These are phyloP conservation scores for Pandemis cinnamomeana DNA, from an alignment of 2,888 invertebrate species.

Conservation along the genomic window DNA sequence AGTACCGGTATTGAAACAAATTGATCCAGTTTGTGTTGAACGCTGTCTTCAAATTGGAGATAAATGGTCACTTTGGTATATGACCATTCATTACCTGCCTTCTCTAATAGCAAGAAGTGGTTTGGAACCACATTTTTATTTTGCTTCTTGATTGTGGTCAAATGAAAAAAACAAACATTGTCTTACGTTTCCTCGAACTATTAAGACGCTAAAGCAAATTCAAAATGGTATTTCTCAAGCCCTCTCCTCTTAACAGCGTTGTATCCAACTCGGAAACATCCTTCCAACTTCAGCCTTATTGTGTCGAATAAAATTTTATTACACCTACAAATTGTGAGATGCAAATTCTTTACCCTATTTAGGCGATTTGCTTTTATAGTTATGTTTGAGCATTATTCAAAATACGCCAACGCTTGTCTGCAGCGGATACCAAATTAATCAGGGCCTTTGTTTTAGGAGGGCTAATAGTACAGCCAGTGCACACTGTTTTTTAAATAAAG, in stretches of 20 bases:
- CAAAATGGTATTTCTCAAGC: slow-evolving; percentile 1
- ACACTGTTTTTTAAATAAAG: too few relatives aligned
- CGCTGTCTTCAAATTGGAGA: too few relatives aligned
- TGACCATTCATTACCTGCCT: too few relatives aligned
- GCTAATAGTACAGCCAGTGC: not conserved
- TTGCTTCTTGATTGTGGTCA: too few relatives aligned
- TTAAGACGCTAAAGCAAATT: too few relatives aligned
- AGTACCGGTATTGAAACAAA: too few relatives aligned
- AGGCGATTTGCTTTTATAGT: slow-evolving; percentile 30
- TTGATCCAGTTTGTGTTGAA: too few relatives aligned
- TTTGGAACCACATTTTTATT: too few relatives aligned
- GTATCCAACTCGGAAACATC: slow-evolving; percentile 13
- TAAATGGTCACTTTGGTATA: too few relatives aligned
- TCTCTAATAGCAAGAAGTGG: too few relatives aligned
- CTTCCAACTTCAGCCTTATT: slow-evolving; percentile 26
- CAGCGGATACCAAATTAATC: not conserved
- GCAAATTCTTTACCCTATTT: slow-evolving; percentile 36
- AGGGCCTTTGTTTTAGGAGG: not conserved
- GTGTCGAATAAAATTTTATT: slow-evolving; percentile 38
- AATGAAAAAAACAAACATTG: too few relatives aligned
- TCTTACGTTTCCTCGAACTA: too few relatives aligned
- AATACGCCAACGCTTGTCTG: slow-evolving; percentile 1
- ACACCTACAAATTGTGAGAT: slow-evolving; percentile 39
- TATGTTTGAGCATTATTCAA: slow-evolving; percentile 26
- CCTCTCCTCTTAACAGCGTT: slow-evolving; percentile 25